Conservation (phyloP, 1,140 invertebrate genomes). For the Magallana gigas region DNA sequence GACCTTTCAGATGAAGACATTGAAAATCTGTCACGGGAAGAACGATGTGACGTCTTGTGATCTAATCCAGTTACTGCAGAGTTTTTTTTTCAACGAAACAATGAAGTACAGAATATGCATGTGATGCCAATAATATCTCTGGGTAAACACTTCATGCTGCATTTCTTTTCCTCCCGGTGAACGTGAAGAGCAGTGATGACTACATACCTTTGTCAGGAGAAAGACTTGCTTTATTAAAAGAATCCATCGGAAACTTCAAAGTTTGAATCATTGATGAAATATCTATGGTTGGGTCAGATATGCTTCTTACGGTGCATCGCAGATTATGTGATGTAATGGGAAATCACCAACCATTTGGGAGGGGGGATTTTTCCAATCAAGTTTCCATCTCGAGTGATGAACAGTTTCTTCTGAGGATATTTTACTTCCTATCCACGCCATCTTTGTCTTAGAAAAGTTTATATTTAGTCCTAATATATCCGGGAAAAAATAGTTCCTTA, state of each 20-base stretch:
- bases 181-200: neutral
- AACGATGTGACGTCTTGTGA: too few species aligned
- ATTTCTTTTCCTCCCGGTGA: constrained; percentile 34
- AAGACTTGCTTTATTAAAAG: neutral
- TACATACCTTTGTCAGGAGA: too few species aligned
- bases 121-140: constrained; percentile 47
- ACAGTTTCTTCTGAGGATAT: too few species aligned
- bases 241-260: constrained; percentile 36
- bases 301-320: constrained; percentile 57
- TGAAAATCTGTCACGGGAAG: too few species aligned
- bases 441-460: too few species aligned
- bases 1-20: too few species aligned
- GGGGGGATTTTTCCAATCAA: constrained; percentile 59
- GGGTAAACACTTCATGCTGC: constrained; percentile 44
- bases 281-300: constrained; percentile 58
- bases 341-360: constrained; percentile 54
- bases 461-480: too few species aligned
- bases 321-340: constrained; percentile 59
- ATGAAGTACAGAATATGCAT: too few species aligned
- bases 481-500: too few species aligned
- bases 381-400: constrained; percentile 25
- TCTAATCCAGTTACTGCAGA: too few species aligned
- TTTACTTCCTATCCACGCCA: too few species aligned
- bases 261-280: constrained; percentile 63
- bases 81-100: too few species aligned